Base-by-base conservation (phyloP, 2,888 invertebrate genomes). In the Apamea monoglypha region DNA sequence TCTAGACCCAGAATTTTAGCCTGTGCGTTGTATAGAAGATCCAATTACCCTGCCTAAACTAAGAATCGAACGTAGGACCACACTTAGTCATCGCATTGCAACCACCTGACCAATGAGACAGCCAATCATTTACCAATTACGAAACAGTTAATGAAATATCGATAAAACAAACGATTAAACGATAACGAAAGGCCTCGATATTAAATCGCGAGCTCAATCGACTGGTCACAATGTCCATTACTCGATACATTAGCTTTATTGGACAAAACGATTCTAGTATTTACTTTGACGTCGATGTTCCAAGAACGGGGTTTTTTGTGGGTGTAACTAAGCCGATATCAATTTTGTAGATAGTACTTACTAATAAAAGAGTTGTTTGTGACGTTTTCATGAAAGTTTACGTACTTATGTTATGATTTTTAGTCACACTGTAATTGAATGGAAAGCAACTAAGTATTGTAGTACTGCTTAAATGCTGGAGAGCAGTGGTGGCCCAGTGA, bases 201-300 rank as follows among this genome's bases (percentile, higher is more conserved):
- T 79, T 73, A 78, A 86, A 81, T 73, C 61, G 74, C 18, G 63
- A 61, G 59, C 47, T 87, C 67, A 61, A 87, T 81, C 70, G 87
- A 82, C 74, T 81, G 83, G 77, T 70, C 74, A 76, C 74, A 74
- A 68, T 72, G 76, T 72, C 82, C 78, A 84, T 86, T 82, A 88
- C 71, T 78, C 84, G 87, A 87, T 85, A 88, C 87, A 87, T 88
- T 87, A 88, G 81, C 85, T 85, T 86, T 88, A 86, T 88, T 88
- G 83, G 76, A 76, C 80, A 81, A 77, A 76, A 79, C 76, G 67
- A 76, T 69, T 66, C 44, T 80, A 80, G 74, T 88, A 72, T 89
- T 85, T 88, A 78, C 71, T 78, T 80, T 79, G 67, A 76, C 56
- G 14, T 66, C 32, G 56, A 73, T 70, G 29, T 67, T 71, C 66